Evolutionary conservation across 2,113 vertebrate genomes (phyloP), one percentile per base, ranked within the genome.

Genomic region (Astatotilapia flaviijosephi): DNA sequence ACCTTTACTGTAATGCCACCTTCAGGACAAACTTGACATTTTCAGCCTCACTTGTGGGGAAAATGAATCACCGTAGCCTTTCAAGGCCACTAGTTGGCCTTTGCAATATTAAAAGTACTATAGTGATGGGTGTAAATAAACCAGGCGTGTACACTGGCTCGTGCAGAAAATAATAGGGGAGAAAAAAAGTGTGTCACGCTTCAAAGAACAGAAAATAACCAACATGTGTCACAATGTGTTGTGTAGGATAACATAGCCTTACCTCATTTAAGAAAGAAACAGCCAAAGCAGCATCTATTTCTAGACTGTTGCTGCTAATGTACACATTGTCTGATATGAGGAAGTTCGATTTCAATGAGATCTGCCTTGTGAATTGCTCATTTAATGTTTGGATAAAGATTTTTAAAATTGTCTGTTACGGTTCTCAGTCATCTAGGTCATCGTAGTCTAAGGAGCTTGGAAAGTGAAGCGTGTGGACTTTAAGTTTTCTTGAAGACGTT

Each of bases 111-210:
- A 79, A 79, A 54, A 79, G 6, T 35, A 54, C 75, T 35, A 53
- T 15, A 79, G 47, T 14, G 75, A 54, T 53, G 28, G 14, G 28
- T 79, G 49, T 35, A 37, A 35, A 35, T 35, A 53, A 37, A 79
- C 11, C 28, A 31, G 23, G 23, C 0, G 1, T 65, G 31, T 2
- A 49, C 14, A 75, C 21, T 28, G 68, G 21, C 13, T 75, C 2
- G 7, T 0, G 1, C 23, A 75, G 40, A 75, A 49, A 75, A 49
- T 28, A 49, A 75, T 35, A 5, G 58, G 9, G 58, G 1, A 2
- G 1, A 0, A 0, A 4, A 14, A 62, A n/a, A 5, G 35, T 14
- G 35, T 14, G n/a, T 70, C 5, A 70, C 2, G 0, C 35, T 70
- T 70, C 35, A 70, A 6, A 23, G 35, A 42, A 42, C 7, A 70